A percentile compares a stretch with the other conserved stretches of the same genome.
Conservation (phyloP, 2,888 invertebrate species). For the Gymnoscelis rufifasciata region DNA sequence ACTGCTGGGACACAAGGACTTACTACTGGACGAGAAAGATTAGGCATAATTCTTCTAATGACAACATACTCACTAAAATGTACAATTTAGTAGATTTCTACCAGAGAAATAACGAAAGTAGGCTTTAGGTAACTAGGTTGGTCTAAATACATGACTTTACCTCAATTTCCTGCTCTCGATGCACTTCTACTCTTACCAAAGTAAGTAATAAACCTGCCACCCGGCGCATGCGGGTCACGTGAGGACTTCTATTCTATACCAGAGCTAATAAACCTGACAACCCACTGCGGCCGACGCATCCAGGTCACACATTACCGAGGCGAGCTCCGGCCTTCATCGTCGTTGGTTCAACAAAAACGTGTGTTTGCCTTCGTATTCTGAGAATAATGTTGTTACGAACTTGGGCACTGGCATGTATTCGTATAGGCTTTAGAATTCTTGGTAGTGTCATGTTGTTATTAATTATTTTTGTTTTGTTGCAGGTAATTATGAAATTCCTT, state of each 20-base stretch:
- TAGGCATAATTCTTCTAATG: no score
- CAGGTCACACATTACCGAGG: constrained; percentile 13
- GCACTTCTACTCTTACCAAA: not conserved
- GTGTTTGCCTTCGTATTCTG: constrained; percentile 1
- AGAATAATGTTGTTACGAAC: not conserved
- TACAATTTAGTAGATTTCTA: no score
- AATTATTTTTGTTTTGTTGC: constrained; percentile 22
- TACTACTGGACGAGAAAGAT: no score
- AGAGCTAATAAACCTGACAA: not conserved
- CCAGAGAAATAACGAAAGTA: no score
- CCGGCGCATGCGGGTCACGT: constrained; percentile 12
- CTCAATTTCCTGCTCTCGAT: no score
- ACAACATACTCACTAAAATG: no score
- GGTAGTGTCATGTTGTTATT: constrained; percentile 1
- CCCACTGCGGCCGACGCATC: constrained; percentile 2
- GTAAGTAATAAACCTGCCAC: not conserved
- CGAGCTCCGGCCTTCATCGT: constrained; percentile 11
- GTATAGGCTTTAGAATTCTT: not conserved
- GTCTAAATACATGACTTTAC: no score
- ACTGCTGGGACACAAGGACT: no score
- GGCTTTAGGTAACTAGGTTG: no score
- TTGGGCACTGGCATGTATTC: not conserved
- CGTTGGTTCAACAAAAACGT: constrained; percentile 1
- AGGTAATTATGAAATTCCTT: constrained; percentile 20
- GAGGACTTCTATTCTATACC: not conserved